Base-by-base conservation (phyloP, 2,888 invertebrate genomes). In the Ceratothoa steindachneri region DNA sequence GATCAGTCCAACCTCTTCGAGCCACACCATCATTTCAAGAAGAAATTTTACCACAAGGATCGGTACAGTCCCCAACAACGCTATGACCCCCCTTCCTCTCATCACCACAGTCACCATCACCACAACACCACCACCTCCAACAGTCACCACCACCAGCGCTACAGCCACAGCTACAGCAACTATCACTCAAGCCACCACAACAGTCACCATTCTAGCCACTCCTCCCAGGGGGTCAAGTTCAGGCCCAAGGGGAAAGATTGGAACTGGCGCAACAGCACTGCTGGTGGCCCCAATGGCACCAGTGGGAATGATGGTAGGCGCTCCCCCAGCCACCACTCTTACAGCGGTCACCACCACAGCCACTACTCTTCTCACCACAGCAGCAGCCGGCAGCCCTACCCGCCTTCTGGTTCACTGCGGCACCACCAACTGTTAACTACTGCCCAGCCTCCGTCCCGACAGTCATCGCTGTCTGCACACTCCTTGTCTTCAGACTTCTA, bases 231-330 rank as follows among this genome's bases (percentile, higher is more conserved):
- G 24, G 77, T 66, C 28, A 79, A 79, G 68, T 79, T 79, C 71
- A 70, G 79, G 51, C 79, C 79, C 53, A 79, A 79, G 55, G 79
- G 79, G 30, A 79, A 79, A 53, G 75, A 79, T 60, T 79, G 79
- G 79, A 69, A 76, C 28, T 79, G 76, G 76, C 55, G 79, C 64
- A 76, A 71, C 41, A 71, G 72, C 24, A 9, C 7, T 41, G n/a
- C n/a, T n/a, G n/a, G n/a, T n/a, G n/a, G n/a, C n/a, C n/a, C n/a
- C n/a, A n/a, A n/a, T n/a, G n/a, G n/a, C n/a, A n/a, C n/a, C n/a
- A n/a, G n/a, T n/a, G 52, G 52, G 15, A 19, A 19, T 15, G 30
- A 29, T 29, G 30, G 30, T 15, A n/a, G 29, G 29, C 24, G 67
- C 2, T 74, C 73, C 55, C 69, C 73, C 2, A 55, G 69, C 69